phyloP scores from a whole-genome alignment of 1,140 invertebrate genomes.

The Drosophila murphyi region DNA sequence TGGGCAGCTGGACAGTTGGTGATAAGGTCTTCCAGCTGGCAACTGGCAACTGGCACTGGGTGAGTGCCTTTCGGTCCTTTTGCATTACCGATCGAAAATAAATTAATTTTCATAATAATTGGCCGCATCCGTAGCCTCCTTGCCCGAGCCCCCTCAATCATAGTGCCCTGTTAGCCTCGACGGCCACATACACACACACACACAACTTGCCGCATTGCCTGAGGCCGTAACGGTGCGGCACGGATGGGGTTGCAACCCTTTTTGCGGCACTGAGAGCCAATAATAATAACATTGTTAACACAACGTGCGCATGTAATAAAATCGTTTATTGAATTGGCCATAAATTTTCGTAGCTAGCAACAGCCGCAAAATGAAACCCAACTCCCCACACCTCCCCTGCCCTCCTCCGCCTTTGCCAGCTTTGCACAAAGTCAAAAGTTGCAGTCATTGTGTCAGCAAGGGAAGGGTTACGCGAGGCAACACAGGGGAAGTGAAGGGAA shows the following conservation, averaged over 20 bases:
- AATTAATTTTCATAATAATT: conserved; percentile 83
- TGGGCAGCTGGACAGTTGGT: conserved; percentile 49
- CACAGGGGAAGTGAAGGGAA: conserved; percentile 4
- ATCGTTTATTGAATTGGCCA: conserved; percentile 84
- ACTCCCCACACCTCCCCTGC: background rate
- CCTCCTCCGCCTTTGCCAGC: background rate
- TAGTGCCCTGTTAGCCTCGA: too few species aligned
- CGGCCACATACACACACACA: background rate
- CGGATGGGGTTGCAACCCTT: conserved; percentile 13
- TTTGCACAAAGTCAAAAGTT: conserved; percentile 75
- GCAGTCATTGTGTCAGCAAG: conserved; percentile 34
- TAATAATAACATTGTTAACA: conserved; percentile 83
- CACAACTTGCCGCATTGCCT: conserved; percentile 56
- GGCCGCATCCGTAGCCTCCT: conserved; percentile 27
- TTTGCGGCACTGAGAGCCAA: conserved; percentile 67
- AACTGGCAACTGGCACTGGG: background rate
- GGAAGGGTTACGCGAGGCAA: too few species aligned
- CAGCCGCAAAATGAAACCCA: conserved; percentile 55
- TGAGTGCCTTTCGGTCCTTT: conserved; percentile 11
- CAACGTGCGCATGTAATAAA: conserved; percentile 83
- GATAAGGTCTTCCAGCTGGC: conserved; percentile 51
- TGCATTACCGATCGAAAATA: conserved; percentile 74
- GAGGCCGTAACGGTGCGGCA: background rate
- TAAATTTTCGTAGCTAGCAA: conserved; percentile 76
- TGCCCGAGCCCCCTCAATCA: background rate